Percentiles rank a stretch among this genome's conserved stretches.
Evolutionary conservation across 2,888 invertebrate genomes (phyloP).

Genomic region (Sminthurides aquaticus): DNA sequence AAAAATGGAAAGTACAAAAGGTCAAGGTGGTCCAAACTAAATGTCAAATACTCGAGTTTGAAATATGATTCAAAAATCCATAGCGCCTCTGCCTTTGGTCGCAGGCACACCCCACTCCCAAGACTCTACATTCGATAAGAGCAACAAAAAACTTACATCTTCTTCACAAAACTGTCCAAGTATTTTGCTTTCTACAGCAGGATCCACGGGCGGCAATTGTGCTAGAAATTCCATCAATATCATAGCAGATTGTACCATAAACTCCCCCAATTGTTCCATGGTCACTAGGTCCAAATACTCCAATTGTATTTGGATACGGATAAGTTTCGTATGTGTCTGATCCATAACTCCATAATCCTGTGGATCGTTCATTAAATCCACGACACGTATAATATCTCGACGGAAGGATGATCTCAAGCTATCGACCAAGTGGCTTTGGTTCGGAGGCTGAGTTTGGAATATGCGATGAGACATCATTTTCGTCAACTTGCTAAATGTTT

Average conservation of each 20-base stretch:
- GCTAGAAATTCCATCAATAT: constrained; percentile 40
- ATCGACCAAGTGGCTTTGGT: background rate
- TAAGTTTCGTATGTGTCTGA: background rate
- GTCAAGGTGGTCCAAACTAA: no score
- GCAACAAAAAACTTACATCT: constrained; percentile 58
- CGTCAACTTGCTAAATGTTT: background rate
- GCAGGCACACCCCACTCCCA: no score
- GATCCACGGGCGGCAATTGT: constrained; percentile 66
- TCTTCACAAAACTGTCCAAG: constrained; percentile 63
- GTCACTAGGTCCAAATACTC: background rate
- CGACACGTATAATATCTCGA: background rate
- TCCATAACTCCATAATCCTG: no score
- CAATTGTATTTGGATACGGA: background rate
- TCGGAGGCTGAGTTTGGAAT: background rate
- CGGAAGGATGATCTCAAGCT: background rate
- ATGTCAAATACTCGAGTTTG: background rate
- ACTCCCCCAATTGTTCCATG: constrained; percentile 23
- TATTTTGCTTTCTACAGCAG: constrained; percentile 66
- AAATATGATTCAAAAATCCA: no score
- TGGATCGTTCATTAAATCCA: no score
- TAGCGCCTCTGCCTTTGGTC: no score
- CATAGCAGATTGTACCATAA: constrained; percentile 30
- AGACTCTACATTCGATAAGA: no score
- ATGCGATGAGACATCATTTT: background rate
- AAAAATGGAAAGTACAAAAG: constrained; percentile 13